Evolutionary conservation across 2,113 vertebrate genomes (phyloP), one percentile per base, ranked within the genome.

Genomic region (Rhegmatorhina hoffmannsi): DNA sequence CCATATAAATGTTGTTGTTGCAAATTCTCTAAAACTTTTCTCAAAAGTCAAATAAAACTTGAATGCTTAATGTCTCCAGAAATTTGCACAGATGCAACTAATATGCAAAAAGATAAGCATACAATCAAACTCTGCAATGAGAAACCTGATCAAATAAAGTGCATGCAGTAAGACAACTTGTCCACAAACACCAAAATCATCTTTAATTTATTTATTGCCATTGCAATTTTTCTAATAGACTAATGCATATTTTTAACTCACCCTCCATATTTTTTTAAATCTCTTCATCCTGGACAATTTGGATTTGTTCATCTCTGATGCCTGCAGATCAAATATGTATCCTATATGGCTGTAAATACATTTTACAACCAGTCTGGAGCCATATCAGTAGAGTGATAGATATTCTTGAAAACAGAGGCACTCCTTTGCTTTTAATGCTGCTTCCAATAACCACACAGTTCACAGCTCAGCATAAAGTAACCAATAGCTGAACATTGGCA

Each of bases 261-360:
- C 99, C 99, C 96, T 98, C 98, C 98, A 99, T 49, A 99, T 89
- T 84, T 97, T 98, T 97, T 98, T 99, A 31, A 99, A 97, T n/a
- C 97, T 98, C 97, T 98, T 98, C 95, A 98, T 97, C 92, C 98
- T 96, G 72, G 98, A 98, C 76, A 97, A 95, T 75, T 98, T 98
- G 93, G 98, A 97, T 91, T 98, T 96, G 80, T 88, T 97, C 93
- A 98, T 98, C 85, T 97, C 97, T 92, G 96, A 73, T 4, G 81
- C 70, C 59, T 80, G 96, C 79, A 87, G 96, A 98, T 82, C 97
- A 93, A 43, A 98, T 97, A 86, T 90, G 93, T 95, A 97, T 98
- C 82, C 89, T 92, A 36, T n/a, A 26, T n/a, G 43, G 96, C 59
- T 59, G 87, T 84, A 92, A 92, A 84, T 69, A 84, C 34, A 84